Evolutionary conservation across 2,113 vertebrate species (phyloP), one percentile per base, ranked within the genome.

Genomic region (Saccopteryx bilineata): DNA sequence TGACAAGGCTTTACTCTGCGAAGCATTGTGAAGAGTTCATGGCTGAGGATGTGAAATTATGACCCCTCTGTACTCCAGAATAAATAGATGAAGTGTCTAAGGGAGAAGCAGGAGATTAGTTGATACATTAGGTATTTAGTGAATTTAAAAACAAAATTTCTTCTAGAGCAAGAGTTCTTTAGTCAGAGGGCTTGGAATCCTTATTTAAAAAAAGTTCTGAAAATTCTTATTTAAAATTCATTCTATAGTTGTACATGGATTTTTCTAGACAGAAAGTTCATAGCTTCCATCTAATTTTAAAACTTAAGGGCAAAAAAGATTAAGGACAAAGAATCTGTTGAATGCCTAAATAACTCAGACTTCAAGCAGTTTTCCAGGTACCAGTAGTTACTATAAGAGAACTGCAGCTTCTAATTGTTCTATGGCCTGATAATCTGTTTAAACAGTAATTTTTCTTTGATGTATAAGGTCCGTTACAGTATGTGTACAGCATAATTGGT

Each of bases 301-400:
- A 96, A 74, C 96, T 79, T 88, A 81, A 95, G 46, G 90, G 66
- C 78, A 93, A 23, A 21, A 71, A 92, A 95, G 78, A 96, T 82
- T 88, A 76, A 96, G 48, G 90, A 63, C 79, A 94, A 82, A 93
- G 60, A 56, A 56, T 91, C 60, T 52, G 48, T 65, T 90, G 33
- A 79, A 85, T 95, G 71, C 63, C 91, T 94, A 87, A 90, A 79
- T 85, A 93, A 61, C 58, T 23, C 18, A 79, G 28, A 94, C 3
- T 48, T 24, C 48, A 93, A 83, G 74, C 19, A 46, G 3, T 87
- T 74, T 83, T 92, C 18, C 5, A 74, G 50, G 23, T 56, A 33
- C 87, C 50, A 54, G 46, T 58, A 83, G 79, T 87, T 89, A 60
- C 87, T 95, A 91, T 74, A 63, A 86, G 76, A 95, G 18, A 87